phyloP scores from a whole-genome alignment of 2,888 invertebrate genomes.

The Aporophyla lueneburgensis region DNA sequence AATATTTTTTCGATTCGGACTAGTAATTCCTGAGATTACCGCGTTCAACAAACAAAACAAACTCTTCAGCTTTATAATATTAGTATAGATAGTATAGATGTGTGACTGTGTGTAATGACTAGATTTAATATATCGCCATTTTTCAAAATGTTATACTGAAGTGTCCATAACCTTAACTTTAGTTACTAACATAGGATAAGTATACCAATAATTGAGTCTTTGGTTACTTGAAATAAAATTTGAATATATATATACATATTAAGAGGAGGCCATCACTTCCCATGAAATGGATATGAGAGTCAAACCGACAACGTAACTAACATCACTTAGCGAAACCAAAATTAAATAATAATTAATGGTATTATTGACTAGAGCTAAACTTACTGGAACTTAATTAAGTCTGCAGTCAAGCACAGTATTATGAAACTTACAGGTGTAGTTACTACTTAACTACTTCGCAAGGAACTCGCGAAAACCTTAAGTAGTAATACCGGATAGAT shows the following conservation, averaged over 20 bases:
- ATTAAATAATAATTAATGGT: slow-evolving; percentile 6
- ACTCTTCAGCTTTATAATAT: too few species aligned
- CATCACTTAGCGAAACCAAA: not conserved
- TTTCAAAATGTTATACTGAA: not conserved
- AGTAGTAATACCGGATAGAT: slow-evolving; percentile 21
- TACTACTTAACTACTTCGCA: slow-evolving; percentile 18
- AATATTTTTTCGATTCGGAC: too few species aligned
- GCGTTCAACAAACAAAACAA: too few species aligned
- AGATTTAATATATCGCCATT: not conserved
- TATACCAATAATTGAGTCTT: too few species aligned
- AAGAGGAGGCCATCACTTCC: not conserved
- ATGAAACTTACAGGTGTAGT: slow-evolving; percentile 50
- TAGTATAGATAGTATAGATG: too few species aligned
- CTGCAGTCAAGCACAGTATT: slow-evolving; percentile 42
- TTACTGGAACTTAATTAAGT: slow-evolving; percentile 37
- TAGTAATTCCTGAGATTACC: too few species aligned
- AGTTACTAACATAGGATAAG: too few species aligned
- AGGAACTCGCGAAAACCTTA: slow-evolving; percentile 15
- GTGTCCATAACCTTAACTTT: too few species aligned
- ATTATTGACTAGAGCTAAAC: slow-evolving; percentile 2
- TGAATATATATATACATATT: too few species aligned
- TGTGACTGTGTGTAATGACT: too few species aligned
- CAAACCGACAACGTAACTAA: not conserved
- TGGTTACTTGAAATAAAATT: too few species aligned
- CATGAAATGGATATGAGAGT: not conserved